Conservation (phyloP, 2,888 invertebrate genomes). For the Eristalis intricaria region DNA sequence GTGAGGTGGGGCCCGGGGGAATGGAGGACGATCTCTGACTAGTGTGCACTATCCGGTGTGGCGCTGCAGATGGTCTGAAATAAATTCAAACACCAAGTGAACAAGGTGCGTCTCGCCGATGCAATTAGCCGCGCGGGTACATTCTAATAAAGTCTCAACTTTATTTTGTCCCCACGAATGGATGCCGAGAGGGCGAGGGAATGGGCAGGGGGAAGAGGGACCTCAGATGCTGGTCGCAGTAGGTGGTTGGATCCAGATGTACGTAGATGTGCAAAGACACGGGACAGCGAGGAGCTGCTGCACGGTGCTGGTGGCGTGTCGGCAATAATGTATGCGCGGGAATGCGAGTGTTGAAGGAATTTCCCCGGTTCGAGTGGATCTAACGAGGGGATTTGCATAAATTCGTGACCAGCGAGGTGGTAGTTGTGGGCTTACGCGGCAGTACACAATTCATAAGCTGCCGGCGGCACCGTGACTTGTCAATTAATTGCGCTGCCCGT, state of each 20-base stretch:
- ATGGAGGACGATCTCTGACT: background rate
- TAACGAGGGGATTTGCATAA: slow-evolving; percentile 48
- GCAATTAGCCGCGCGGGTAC: slow-evolving; percentile 46
- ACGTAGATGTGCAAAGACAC: slow-evolving; percentile 20
- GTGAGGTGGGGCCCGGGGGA: background rate
- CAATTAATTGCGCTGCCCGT: background rate
- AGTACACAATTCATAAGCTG: background rate
- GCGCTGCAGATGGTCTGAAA: slow-evolving; percentile 34
- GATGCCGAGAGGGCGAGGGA: background rate
- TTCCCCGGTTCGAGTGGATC: background rate
- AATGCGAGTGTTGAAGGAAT: slow-evolving; percentile 14
- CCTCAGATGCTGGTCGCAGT: slow-evolving; percentile 3
- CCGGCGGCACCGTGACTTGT: background rate
- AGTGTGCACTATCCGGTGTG: slow-evolving; percentile 30
- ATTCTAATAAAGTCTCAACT: slow-evolving; percentile 52
- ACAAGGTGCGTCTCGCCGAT: slow-evolving; percentile 12
- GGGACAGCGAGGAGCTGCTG: slow-evolving; percentile 21
- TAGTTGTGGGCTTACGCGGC: slow-evolving; percentile 9
- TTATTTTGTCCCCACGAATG: slow-evolving; percentile 44
- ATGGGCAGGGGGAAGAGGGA: too few relatives aligned
- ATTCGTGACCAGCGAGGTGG: slow-evolving; percentile 49
- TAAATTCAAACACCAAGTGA: slow-evolving; percentile 53
- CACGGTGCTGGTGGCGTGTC: slow-evolving; percentile 1
- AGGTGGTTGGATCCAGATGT: slow-evolving; percentile 36
- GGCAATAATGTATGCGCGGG: slow-evolving; percentile 40